phyloP scores from a whole-genome alignment of 64 coral and sea anemone genomes.

The Platygyra sinensis region DNA sequence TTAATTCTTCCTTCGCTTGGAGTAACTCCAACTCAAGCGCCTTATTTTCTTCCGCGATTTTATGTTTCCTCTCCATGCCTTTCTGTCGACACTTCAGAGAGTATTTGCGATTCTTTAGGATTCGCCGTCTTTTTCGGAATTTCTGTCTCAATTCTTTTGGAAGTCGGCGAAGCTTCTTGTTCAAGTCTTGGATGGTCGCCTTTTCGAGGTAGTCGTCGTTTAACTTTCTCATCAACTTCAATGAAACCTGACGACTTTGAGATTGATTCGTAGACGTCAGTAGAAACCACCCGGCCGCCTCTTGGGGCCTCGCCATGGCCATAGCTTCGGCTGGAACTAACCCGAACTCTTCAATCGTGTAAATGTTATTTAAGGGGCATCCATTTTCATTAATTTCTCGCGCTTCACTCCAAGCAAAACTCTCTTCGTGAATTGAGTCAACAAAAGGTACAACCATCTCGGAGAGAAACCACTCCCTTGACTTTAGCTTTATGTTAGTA shows the following conservation, averaged over 20 bases:
- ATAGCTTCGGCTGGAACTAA: neutral
- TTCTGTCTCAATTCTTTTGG: neutral
- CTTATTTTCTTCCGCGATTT: constrained; percentile 12
- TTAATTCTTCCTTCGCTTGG: constrained; percentile 24
- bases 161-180: constrained; percentile 24
- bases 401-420: neutral
- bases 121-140: constrained; percentile 25
- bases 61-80: constrained; percentile 9
- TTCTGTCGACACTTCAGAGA: constrained; percentile 44
- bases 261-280: neutral
- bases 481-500: neutral
- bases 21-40: constrained; percentile 44
- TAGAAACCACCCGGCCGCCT: neutral
- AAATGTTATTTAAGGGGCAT: neutral
- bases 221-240: neutral
- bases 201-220: constrained; percentile 13
- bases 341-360: neutral
- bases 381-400: neutral
- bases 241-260: neutral
- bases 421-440: neutral
- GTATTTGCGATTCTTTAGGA: constrained; percentile 64
- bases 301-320: neutral
- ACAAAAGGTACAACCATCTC: neutral
- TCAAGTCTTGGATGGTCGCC: constrained; percentile 29
- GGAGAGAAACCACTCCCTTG: neutral